A percentile compares a stretch with the other conserved stretches of the same genome.
Conservation (phyloP, 2,888 invertebrate species). For the Drosophila sordidula region DNA sequence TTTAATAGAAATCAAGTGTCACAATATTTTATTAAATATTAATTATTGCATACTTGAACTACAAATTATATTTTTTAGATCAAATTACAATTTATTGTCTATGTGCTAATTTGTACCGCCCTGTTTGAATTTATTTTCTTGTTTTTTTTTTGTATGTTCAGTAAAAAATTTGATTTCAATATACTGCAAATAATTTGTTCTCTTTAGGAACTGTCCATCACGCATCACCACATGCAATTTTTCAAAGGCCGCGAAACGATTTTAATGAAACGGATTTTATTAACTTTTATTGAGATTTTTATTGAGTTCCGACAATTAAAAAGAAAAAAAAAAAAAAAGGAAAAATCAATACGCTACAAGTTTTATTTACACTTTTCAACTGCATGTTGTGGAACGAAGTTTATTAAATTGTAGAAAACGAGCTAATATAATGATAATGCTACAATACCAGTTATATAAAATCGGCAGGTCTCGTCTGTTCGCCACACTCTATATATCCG, state of each 20-base stretch:
- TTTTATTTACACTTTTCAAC: not conserved
- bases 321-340: not conserved
- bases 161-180: constrained; percentile 37
- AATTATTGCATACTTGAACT: too few species aligned
- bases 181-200: constrained; percentile 21
- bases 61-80: not conserved
- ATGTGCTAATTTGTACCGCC: not conserved
- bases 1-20: constrained; percentile 15
- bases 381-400: not conserved
- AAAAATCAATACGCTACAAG: not conserved
- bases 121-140: constrained; percentile 1
- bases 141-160: not conserved
- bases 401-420: not conserved
- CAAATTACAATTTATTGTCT: not conserved
- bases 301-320: constrained; percentile 1
- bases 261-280: constrained; percentile 46
- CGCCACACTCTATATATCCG: too few species aligned
- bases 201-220: constrained; percentile 4
- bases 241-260: constrained; percentile 35
- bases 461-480: too few species aligned
- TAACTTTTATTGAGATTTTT: constrained; percentile 32
- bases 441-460: too few species aligned
- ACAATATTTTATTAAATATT: not conserved
- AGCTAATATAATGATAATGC: too few species aligned
- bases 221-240: constrained; percentile 4